Evolutionary conservation across 2,797 vertebrate genomes (phyloP).

Genomic region (Clarias pachynema): DNA sequence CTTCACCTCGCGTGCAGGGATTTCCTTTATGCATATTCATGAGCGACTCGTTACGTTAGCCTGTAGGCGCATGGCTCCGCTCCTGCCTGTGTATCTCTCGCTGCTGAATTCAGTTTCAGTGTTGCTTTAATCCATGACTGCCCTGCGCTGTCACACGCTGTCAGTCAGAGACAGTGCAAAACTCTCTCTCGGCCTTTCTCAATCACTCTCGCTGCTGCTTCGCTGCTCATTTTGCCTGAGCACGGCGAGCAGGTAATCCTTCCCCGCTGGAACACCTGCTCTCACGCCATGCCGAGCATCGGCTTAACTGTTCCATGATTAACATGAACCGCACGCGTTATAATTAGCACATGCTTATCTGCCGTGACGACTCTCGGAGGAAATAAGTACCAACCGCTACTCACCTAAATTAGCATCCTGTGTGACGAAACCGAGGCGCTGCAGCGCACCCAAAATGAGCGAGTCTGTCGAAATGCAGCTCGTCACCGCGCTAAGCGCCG

Average conservation of each 20-base stretch:
- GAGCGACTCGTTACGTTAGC: constrained; percentile 44
- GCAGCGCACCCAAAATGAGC: neutral
- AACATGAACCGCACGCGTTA: constrained; percentile 32
- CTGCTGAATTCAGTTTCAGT: constrained; percentile 45
- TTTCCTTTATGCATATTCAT: constrained; percentile 56
- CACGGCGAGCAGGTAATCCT: constrained; percentile 39
- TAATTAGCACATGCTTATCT: constrained; percentile 41
- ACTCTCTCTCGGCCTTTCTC: constrained; percentile 9
- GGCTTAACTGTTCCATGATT: constrained; percentile 50
- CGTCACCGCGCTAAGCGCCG: no score
- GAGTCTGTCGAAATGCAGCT: neutral
- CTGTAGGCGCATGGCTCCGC: constrained; percentile 46
- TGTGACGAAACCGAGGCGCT: neutral
- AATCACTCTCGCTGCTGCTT: neutral
- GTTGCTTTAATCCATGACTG: constrained; percentile 55
- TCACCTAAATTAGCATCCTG: constrained; percentile 9
- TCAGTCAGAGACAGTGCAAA: constrained; percentile 31
- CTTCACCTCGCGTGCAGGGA: constrained; percentile 31
- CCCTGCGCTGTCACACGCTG: constrained; percentile 47
- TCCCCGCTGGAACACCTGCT: constrained; percentile 34
- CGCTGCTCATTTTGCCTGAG: constrained; percentile 31
- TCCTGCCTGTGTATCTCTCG: constrained; percentile 35
- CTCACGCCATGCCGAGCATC: constrained; percentile 36
- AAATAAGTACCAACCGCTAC: constrained; percentile 16
- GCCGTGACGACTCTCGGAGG: constrained; percentile 30